Conservation (phyloP, 1,140 invertebrate species). For the Drosophila pandora region DNA sequence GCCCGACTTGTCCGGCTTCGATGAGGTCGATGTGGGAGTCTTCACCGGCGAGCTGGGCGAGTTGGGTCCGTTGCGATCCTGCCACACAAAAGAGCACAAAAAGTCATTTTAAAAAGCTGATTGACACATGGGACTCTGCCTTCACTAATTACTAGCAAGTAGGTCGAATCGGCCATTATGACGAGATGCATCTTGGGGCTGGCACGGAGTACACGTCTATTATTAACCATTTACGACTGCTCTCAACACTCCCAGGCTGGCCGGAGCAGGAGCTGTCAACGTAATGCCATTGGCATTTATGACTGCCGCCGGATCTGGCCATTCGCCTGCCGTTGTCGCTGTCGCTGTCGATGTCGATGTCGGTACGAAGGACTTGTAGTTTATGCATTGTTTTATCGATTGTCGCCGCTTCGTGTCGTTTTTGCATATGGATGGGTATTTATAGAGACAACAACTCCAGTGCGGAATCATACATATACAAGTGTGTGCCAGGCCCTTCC, state of each 20-base stretch:
- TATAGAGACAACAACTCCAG: slow-evolving; percentile 55
- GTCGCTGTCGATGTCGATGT: slow-evolving; percentile 33
- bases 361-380: slow-evolving; percentile 74
- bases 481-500: neutral
- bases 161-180: slow-evolving; percentile 69
- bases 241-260: slow-evolving; percentile 58
- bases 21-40: slow-evolving; percentile 82
- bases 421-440: slow-evolving; percentile 60
- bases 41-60: slow-evolving; percentile 83
- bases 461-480: slow-evolving; percentile 8
- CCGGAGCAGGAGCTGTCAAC: slow-evolving; percentile 62
- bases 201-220: slow-evolving; percentile 16
- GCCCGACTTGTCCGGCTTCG: slow-evolving; percentile 76
- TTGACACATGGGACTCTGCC: neutral
- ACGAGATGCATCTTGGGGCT: slow-evolving; percentile 72
- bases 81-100: neutral
- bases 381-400: slow-evolving; percentile 81
- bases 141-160: slow-evolving; percentile 62
- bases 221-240: slow-evolving; percentile 59
- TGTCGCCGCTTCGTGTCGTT: slow-evolving; percentile 67
- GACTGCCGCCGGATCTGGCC: slow-evolving; percentile 40
- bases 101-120: neutral
- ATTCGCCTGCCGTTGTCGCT: slow-evolving; percentile 32
- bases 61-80: slow-evolving; percentile 83
- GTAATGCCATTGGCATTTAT: slow-evolving; percentile 74